Evolutionary conservation across 2,888 invertebrate genomes (phyloP), one percentile per base, ranked within the genome.

Genomic region (Ceratothoa steindachneri): DNA sequence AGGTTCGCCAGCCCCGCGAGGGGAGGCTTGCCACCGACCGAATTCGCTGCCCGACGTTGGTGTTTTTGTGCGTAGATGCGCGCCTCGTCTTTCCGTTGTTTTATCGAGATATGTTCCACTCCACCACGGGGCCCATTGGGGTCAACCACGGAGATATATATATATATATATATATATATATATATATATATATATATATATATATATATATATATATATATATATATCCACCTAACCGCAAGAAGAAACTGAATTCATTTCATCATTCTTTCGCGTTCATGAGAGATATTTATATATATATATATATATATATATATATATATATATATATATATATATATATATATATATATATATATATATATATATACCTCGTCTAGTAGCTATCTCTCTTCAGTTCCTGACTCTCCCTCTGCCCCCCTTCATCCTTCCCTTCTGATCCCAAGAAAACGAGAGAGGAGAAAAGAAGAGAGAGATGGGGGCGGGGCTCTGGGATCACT

Each of bases 181-280:
- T 60, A 60, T 60, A 60, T 60, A 60, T 55, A 60, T 60, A 67
- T 67, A 67, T 67, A 67, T 67, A 30, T 67, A 67, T 67, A 67
- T 67, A 67, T 67, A 67, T 67, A 67, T 30, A 30, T 67, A 67
- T 67, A 67, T 67, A 67, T 67, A 67, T 67, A 67, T 67, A 67
- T 67, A 67, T 67, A 67, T 67, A 67, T 7, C 2, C 27, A 60
- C 27, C 19, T 24, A 60, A 12, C 19, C 27, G 12, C 27, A n/a
- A n/a, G n/a, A n/a, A n/a, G n/a, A n/a, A n/a, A n/a, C n/a, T n/a
- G n/a, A n/a, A n/a, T n/a, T n/a, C n/a, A n/a, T n/a, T n/a, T n/a
- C n/a, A n/a, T n/a, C n/a, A n/a, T n/a, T n/a, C n/a, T n/a, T n/a
- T n/a, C n/a, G n/a, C n/a, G n/a, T n/a, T n/a, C 19, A 55, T 41